These are phyloP conservation scores for Mormyrus iriodes DNA, from an alignment of 2,113 vertebrate species.

Conservation along the genomic window DNA sequence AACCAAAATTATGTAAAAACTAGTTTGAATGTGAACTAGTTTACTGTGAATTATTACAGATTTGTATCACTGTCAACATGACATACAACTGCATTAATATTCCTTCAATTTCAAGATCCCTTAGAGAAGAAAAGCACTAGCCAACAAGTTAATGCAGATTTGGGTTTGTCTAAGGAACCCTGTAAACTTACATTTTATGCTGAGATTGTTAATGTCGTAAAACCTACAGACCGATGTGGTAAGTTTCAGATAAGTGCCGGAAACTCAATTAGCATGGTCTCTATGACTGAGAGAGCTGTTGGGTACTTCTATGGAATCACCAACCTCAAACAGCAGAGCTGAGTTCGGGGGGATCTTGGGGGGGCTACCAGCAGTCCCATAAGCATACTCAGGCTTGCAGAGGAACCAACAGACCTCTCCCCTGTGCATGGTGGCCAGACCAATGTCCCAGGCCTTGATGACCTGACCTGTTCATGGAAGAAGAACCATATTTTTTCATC, in stretches of 20 bases:
- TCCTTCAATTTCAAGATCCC: background rate
- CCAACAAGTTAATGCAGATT: background rate
- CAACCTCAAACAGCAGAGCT: conserved; percentile 79
- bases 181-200: background rate
- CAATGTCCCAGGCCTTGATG: conserved; percentile 90
- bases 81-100: background rate
- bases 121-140: background rate
- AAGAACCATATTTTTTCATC: background rate
- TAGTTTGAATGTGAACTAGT: background rate
- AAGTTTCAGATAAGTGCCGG: background rate
- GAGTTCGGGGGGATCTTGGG: conserved; percentile 85
- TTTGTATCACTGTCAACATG: background rate
- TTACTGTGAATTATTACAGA: background rate
- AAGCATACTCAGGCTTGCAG: conserved; percentile 85
- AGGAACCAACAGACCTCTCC: conserved; percentile 82
- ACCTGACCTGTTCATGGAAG: conserved; percentile 72
- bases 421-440: conserved; percentile 82
- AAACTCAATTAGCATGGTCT: background rate
- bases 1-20: background rate
- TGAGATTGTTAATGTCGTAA: background rate
- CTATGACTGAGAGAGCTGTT: background rate
- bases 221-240: background rate
- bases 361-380: conserved; percentile 75
- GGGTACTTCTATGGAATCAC: background rate
- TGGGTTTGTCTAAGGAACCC: background rate